Base-by-base conservation (phyloP, 2,888 invertebrate genomes). In the Drosophila siamana region DNA sequence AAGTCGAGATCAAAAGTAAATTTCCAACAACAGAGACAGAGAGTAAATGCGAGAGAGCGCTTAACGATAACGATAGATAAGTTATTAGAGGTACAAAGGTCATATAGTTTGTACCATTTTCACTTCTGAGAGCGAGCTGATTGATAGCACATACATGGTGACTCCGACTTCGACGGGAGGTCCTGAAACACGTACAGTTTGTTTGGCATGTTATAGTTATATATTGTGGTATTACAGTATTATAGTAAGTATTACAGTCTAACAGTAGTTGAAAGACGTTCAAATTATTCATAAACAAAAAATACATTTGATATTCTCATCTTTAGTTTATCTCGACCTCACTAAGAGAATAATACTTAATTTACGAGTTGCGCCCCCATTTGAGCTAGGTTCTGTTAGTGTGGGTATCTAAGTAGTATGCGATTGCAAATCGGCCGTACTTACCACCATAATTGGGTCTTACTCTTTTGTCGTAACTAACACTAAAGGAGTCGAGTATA, bases 391-490 rank as follows among this genome's bases (percentile, higher is more conserved):
- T 54, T 33, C 11, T 54, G 28, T 13, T 54, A 55, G 79, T 75
- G 51, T 30, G 40, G 22, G 24, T 57, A 46, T 28, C 40, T 55
- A 24, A 33, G 30, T 41, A 54, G 19, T 19, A 19, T 30, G 41
- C n/a, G 13, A 41, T 41, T 19, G 36, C 9, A 54, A 41, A 66
- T 56, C 62, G 63, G 36, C 59, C 41, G 28, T 90, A 92, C 96
- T 95, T 94, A 98, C 98, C 98, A 96, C 98, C 98, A 94, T 98
- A 98, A 94, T 98, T 98, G 93, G 98, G 98, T 94, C 98, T 97
- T 95, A 99, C 97, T 96, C 98, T 96, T 96, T 98, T 99, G 95
- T 99, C 98, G 94, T 98, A 98, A 94, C 97, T 98, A 93, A 97
- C 96, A 93, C 97, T 97, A 94, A 98, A 97, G 92, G 97, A 97